Evolutionary conservation across 2,888 invertebrate genomes (phyloP).

Genomic region (Dynastes tityus): DNA sequence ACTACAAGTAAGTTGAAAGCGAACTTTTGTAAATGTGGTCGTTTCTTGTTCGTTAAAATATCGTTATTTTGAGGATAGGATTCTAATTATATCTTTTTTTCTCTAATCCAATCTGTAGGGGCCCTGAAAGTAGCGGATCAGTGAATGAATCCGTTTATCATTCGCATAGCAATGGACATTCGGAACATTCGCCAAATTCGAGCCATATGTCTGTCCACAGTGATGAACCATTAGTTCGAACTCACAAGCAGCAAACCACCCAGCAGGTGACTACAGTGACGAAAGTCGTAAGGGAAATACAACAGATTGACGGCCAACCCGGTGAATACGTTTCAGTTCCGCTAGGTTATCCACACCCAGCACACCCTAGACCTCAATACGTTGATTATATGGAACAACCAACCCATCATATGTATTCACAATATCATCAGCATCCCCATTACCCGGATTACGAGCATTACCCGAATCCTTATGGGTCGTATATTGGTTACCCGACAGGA

Average conservation of each 20-base stretch:
- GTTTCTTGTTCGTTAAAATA: background rate
- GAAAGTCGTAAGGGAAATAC: slow-evolving; percentile 79
- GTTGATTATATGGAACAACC: slow-evolving; percentile 72
- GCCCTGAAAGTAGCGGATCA: slow-evolving; percentile 59
- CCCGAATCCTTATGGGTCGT: slow-evolving; percentile 71
- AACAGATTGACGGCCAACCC: slow-evolving; percentile 73
- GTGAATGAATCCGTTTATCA: slow-evolving; percentile 65
- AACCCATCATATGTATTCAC: slow-evolving; percentile 70
- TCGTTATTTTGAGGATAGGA: background rate
- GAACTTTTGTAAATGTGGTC: background rate
- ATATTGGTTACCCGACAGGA: slow-evolving; percentile 69
- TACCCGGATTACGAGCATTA: slow-evolving; percentile 77
- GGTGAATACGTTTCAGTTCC: slow-evolving; percentile 74
- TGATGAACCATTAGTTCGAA: slow-evolving; percentile 74
- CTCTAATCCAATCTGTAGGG: slow-evolving; percentile 43
- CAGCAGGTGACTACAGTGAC: slow-evolving; percentile 82
- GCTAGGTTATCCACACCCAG: slow-evolving; percentile 68
- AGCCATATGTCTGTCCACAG: slow-evolving; percentile 72
- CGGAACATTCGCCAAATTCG: slow-evolving; percentile 78
- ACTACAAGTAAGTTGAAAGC: slow-evolving; percentile 75
- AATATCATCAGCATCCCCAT: slow-evolving; percentile 72
- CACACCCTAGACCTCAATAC: slow-evolving; percentile 68
- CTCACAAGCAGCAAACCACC: slow-evolving; percentile 79
- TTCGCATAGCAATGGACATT: slow-evolving; percentile 78
- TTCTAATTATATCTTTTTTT: background rate